phyloP scores from a whole-genome alignment of 2,797 vertebrate genomes.

The Knipowitschia caucasica region DNA sequence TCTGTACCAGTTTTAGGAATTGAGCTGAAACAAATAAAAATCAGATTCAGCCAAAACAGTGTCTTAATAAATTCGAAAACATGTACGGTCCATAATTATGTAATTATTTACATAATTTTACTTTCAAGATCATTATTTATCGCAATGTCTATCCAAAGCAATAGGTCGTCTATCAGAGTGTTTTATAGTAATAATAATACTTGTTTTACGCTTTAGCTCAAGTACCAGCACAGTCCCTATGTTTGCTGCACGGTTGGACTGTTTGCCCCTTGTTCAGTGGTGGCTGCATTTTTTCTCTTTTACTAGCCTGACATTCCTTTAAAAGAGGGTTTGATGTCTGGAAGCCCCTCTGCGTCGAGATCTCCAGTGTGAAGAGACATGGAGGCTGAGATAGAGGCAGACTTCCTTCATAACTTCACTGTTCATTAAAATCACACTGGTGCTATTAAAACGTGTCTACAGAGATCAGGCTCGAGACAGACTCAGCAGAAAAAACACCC shows the following conservation, averaged over 20 bases:
- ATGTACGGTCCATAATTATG: too few species aligned
- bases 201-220: background rate
- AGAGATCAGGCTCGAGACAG: constrained; percentile 30
- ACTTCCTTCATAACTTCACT: constrained; percentile 42
- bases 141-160: too few species aligned
- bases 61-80: too few species aligned
- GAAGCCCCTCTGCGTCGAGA: constrained; percentile 31
- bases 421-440: constrained; percentile 50
- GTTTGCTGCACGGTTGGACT: constrained; percentile 51
- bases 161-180: too few species aligned
- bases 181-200: too few species aligned
- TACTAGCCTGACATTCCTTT: constrained; percentile 23
- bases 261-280: constrained; percentile 29
- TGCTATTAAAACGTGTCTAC: constrained; percentile 28
- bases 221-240: constrained; percentile 5
- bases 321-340: constrained; percentile 36
- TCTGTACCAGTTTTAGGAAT: too few species aligned
- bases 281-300: constrained; percentile 27
- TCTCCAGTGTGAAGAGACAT: constrained; percentile 23
- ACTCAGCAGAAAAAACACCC: constrained; percentile 34
- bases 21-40: too few species aligned
- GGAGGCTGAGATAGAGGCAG: constrained; percentile 19
- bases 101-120: too few species aligned
- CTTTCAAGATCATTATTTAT: too few species aligned
- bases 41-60: background rate